These are phyloP conservation scores for Rhadina sibilatrix DNA, from an alignment of 2,113 vertebrate species.

Conservation along the genomic window DNA sequence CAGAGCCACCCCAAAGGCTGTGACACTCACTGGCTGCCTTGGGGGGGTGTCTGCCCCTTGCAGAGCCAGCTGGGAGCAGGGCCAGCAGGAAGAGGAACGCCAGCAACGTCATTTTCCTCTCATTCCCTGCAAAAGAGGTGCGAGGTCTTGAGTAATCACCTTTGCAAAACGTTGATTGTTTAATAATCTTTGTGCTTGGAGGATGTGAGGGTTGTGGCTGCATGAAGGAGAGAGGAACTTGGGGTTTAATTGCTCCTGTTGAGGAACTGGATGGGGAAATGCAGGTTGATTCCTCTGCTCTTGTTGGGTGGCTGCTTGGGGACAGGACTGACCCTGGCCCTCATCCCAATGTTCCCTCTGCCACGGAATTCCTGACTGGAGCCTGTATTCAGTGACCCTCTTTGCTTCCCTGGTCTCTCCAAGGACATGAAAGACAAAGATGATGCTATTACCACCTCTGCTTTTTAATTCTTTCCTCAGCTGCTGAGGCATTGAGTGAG, in stretches of 20 bases:
- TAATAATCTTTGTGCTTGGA: rapidly evolving
- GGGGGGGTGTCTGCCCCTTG: background rate
- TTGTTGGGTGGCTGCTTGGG: background rate
- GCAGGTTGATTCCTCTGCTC: rapidly evolving
- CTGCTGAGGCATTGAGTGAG: background rate
- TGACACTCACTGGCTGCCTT: background rate
- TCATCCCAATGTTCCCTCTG: background rate
- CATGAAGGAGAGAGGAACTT: rapidly evolving
- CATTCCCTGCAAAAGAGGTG: background rate
- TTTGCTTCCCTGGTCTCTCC: background rate
- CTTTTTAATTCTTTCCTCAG: background rate
- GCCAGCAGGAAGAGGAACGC: constrained; percentile 3
- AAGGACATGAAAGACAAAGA: background rate
- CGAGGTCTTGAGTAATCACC: background rate
- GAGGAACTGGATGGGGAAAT: background rate
- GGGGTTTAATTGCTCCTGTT: rapidly evolving
- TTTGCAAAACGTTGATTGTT: background rate
- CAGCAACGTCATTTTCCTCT: background rate
- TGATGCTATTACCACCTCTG: background rate
- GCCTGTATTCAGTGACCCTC: background rate
- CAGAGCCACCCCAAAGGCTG: background rate
- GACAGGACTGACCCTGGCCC: rapidly evolving
- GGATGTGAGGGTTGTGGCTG: background rate
- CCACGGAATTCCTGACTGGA: background rate
- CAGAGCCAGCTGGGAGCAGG: background rate